These are phyloP conservation scores for Thysanoteuthis rhombus DNA, from an alignment of 2,888 invertebrate species.

Conservation along the genomic window DNA sequence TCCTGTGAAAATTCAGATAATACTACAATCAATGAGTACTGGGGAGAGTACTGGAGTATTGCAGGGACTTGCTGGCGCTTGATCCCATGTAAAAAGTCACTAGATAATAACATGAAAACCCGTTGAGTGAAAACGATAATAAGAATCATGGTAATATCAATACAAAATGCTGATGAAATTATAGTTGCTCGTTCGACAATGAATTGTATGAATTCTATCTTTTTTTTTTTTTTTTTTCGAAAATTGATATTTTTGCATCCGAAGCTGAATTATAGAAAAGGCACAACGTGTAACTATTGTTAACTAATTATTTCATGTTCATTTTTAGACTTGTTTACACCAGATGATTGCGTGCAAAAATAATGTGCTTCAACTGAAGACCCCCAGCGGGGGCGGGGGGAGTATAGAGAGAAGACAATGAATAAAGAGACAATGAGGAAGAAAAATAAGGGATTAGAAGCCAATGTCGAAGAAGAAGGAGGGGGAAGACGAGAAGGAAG, in stretches of 20 bases:
- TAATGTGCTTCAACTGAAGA: neutral
- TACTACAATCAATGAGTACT: too few relatives aligned
- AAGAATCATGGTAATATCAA: too few relatives aligned
- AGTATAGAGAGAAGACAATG: neutral
- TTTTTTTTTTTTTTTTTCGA: too few relatives aligned
- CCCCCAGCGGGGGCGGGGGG: neutral
- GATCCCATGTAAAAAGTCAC: too few relatives aligned
- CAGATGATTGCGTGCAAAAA: neutral
- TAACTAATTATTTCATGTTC: neutral
- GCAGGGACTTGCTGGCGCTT: too few relatives aligned
- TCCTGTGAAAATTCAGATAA: too few relatives aligned
- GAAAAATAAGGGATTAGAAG: neutral
- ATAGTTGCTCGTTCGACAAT: too few relatives aligned
- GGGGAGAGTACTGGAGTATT: too few relatives aligned
- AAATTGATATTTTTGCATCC: neutral
- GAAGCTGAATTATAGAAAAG: neutral
- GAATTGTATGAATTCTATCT: too few relatives aligned
- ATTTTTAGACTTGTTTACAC: neutral
- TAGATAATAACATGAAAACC: too few relatives aligned
- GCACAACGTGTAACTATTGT: neutral
- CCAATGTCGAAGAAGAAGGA: neutral
- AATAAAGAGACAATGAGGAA: neutral
- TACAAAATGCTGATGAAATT: too few relatives aligned
- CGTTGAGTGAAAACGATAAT: too few relatives aligned
- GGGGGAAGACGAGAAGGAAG: neutral